Evolutionary conservation across 2,888 invertebrate genomes (phyloP), one percentile per base, ranked within the genome.

Genomic region (Cheilosia grossa): DNA sequence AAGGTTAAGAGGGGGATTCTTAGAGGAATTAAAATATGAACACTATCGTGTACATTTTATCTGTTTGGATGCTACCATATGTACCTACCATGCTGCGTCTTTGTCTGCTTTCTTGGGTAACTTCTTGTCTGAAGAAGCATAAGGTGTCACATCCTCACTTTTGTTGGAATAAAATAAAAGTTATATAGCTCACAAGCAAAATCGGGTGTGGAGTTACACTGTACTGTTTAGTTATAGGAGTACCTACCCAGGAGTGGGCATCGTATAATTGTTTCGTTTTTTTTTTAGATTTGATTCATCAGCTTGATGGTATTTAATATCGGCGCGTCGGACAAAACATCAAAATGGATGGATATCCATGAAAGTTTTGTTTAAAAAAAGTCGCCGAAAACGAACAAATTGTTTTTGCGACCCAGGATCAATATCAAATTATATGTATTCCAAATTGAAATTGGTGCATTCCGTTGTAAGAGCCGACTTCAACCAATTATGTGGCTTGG

Each of bases 11-110:
- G 21, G 17, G 66, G 42, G 15, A 37, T 37, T 37, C 51, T 42
- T 21, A 63, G 24, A 78, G 40, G 58, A 72, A 72, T 72, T 72
- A 79, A 79, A 79, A 59, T 72, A 64, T 72, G 70, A 72, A 79
- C 64, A 79, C 64, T 64, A 59, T 72, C 51, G 51, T 79, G 64
- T 66, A 66, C 51, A 59, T 72, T 79, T 79, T 64, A 59, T 78
- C 49, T 70, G 61, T 51, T 56, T 27, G 44, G 78, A 33, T 77
- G 56, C 30, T 56, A 61, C 59, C 66, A 33, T 21, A 21, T 53
- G 44, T 53, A 37, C 61, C 47, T 53, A 37, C 61, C 47, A 61
- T 77, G 4, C 21, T 51, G 21, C 27, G 64, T 49, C 59, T 44
- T 54, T 64, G 61, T 30, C 37, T 64, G 64, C 58, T 40, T 56